These are phyloP conservation scores for Pseudorectes ferrugineus DNA, from an alignment of 2,113 vertebrate genomes.

Conservation along the genomic window DNA sequence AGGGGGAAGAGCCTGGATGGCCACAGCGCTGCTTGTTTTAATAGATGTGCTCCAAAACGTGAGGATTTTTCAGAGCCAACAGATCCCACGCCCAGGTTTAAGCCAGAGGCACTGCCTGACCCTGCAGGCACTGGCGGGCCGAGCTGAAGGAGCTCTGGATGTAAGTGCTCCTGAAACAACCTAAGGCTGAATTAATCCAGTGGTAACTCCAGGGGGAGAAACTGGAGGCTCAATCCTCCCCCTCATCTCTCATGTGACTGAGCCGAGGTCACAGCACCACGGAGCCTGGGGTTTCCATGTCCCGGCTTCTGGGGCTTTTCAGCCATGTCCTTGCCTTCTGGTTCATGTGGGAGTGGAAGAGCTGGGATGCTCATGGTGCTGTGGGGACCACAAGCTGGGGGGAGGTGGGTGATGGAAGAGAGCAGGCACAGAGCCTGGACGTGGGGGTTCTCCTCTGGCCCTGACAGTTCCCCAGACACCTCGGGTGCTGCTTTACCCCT, in stretches of 20 bases:
- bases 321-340: not conserved
- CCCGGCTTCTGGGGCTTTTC: not conserved
- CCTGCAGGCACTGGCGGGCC: fast-evolving
- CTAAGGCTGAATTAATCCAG: not conserved
- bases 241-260: not conserved
- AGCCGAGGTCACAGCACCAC: fast-evolving
- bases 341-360: fast-evolving
- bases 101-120: not conserved
- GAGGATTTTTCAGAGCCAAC: not conserved
- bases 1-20: not conserved
- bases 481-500: not conserved
- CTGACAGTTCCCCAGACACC: not conserved
- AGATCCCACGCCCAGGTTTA: not conserved
- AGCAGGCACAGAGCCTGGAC: not conserved
- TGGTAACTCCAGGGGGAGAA: not conserved
- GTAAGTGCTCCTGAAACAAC: not conserved
- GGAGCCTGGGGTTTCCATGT: fast-evolving
- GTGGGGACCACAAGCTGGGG: not conserved
- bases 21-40: not conserved
- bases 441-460: not conserved
- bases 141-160: not conserved
- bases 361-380: fast-evolving
- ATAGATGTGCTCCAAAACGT: not conserved
- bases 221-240: not conserved
- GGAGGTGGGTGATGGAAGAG: not conserved